Conservation (phyloP, 2,888 invertebrate species). For the Habroteleia sp. region DNA sequence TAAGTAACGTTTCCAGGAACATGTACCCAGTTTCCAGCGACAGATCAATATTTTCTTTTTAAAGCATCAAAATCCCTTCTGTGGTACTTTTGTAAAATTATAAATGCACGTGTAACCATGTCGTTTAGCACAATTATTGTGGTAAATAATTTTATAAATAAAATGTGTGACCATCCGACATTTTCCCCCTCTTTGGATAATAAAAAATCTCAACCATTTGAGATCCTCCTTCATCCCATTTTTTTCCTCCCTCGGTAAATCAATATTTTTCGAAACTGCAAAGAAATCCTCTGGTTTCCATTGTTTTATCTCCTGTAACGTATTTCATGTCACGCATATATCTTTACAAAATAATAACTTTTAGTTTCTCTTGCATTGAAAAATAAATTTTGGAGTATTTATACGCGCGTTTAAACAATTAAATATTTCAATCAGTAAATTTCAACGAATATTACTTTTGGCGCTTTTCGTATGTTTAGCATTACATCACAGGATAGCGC, state of each 20-base stretch:
- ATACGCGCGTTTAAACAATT: background rate
- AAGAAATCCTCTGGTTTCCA: constrained; percentile 4
- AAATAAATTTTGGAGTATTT: constrained; percentile 1
- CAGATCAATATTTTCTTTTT: constrained; percentile 9
- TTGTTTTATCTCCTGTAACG: background rate
- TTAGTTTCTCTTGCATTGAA: background rate
- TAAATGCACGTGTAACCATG: too few species aligned
- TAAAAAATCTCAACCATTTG: constrained; percentile 30
- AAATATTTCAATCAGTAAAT: background rate
- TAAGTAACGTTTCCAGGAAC: background rate
- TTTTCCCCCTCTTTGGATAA: constrained; percentile 5
- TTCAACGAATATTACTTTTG: constrained; percentile 5
- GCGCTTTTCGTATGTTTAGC: constrained; percentile 19
- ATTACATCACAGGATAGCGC: constrained; percentile 37
- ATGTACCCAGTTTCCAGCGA: background rate
- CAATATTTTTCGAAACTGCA: constrained; percentile 46
- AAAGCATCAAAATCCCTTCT: constrained; percentile 3
- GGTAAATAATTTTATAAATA: too few species aligned
- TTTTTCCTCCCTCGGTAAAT: constrained; percentile 29
- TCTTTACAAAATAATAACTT: too few species aligned
- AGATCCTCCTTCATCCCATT: constrained; percentile 32
- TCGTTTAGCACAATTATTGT: too few species aligned
- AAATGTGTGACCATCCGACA: constrained; percentile 6
- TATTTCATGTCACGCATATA: too few species aligned
- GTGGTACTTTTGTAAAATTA: background rate